A percentile compares a stretch with the other conserved stretches of the same genome.
Evolutionary conservation across 2,888 invertebrate genomes (phyloP).

Genomic region (Scelioninae gen. 1): DNA sequence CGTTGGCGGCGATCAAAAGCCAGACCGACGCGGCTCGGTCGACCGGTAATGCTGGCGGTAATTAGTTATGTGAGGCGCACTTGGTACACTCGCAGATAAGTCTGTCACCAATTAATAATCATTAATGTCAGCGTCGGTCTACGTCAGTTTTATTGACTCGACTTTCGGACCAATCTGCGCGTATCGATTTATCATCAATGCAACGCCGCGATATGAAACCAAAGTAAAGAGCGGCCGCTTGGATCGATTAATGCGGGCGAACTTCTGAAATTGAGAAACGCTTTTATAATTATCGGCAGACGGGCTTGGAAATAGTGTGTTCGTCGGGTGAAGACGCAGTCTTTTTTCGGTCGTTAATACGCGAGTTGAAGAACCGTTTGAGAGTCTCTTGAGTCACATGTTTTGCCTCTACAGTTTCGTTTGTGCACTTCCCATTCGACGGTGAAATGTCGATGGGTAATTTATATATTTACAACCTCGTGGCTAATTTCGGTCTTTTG

Average conservation of each 20-base stretch:
- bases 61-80: slow-evolving; percentile 61
- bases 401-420: neutral
- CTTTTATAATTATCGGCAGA: slow-evolving; percentile 53
- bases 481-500: neutral
- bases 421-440: neutral
- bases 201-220: slow-evolving; percentile 12
- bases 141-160: slow-evolving; percentile 67
- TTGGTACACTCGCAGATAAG: slow-evolving; percentile 63
- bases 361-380: neutral
- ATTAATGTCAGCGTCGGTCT: slow-evolving; percentile 66
- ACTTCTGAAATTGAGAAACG: slow-evolving; percentile 51
- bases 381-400: neutral
- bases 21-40: slow-evolving; percentile 17
- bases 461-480: slow-evolving; percentile 6
- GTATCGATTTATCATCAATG: slow-evolving; percentile 55
- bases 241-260: slow-evolving; percentile 49
- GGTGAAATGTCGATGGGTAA: slow-evolving; percentile 1
- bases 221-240: slow-evolving; percentile 12
- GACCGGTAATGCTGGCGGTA: slow-evolving; percentile 56
- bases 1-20: slow-evolving; percentile 60
- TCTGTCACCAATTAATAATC: slow-evolving; percentile 71
- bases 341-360: slow-evolving; percentile 36
- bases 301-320: slow-evolving; percentile 6
- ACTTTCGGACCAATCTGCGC: slow-evolving; percentile 45
- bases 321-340: neutral